A percentile compares a stretch with the other conserved stretches of the same genome.
Evolutionary conservation across 2,797 vertebrate species (phyloP).

Genomic region (Pantherophis vulpinus): DNA sequence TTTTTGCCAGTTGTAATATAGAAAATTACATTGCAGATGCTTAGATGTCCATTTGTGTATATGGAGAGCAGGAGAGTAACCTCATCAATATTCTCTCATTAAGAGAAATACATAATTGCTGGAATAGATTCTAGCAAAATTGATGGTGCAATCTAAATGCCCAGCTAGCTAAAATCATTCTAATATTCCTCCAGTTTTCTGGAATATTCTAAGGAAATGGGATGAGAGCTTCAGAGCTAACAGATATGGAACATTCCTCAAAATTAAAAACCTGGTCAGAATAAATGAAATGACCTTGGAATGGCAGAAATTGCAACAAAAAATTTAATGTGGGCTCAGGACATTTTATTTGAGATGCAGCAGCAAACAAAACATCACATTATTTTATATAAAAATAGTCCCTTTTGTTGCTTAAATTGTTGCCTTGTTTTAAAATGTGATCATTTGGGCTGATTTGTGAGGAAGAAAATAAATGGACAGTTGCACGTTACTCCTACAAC

Average conservation of each 20-base stretch:
- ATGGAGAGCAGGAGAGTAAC: neutral
- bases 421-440: neutral
- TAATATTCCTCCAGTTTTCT: neutral
- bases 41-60: neutral
- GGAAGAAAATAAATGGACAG: neutral
- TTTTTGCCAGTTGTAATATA: neutral
- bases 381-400: neutral
- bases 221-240: neutral
- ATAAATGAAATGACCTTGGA: neutral
- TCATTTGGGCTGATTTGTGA: neutral
- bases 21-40: neutral
- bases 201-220: neutral
- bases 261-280: neutral
- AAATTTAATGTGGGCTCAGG: neutral
- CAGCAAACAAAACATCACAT: neutral
- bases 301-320: neutral
- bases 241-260: neutral
- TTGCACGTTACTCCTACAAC: neutral
- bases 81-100: neutral
- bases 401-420: neutral
- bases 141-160: neutral
- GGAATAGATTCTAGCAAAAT: neutral
- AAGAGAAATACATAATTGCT: neutral
- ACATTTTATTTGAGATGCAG: neutral
- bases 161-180: neutral